A percentile compares a stretch with the other conserved stretches of the same genome.
These are phyloP conservation scores for Unio delphinus DNA, from an alignment of 2,888 invertebrate species.

Conservation along the genomic window DNA sequence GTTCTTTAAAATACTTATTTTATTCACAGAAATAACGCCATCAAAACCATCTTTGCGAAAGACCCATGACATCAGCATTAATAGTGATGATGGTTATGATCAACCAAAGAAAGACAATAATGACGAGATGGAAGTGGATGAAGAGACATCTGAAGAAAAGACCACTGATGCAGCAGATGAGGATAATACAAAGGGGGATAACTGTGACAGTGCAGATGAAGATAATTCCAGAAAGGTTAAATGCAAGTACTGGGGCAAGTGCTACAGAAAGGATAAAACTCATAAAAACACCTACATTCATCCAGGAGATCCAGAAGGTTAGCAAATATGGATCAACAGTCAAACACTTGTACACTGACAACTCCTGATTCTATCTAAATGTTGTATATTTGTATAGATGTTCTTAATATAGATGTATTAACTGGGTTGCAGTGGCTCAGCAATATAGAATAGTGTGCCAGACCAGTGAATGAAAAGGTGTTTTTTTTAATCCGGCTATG, in stretches of 20 bases:
- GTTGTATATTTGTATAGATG: no score
- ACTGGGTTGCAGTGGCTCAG: no score
- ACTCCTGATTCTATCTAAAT: no score
- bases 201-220: slow-evolving; percentile 5
- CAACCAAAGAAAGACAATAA: neutral
- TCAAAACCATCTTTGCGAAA: slow-evolving; percentile 26
- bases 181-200: slow-evolving; percentile 17
- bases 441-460: no score
- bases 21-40: neutral
- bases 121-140: slow-evolving; percentile 4
- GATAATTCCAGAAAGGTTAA: slow-evolving; percentile 19
- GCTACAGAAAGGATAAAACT: slow-evolving; percentile 77
- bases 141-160: slow-evolving; percentile 6
- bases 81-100: slow-evolving; percentile 23
- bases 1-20: no score
- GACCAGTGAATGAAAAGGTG: no score
- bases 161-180: slow-evolving; percentile 9
- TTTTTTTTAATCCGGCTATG: no score
- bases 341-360: no score
- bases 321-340: neutral
- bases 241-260: slow-evolving; percentile 79
- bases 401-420: no score
- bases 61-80: slow-evolving; percentile 43
- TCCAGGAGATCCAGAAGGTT: slow-evolving; percentile 77
- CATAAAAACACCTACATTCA: slow-evolving; percentile 79